These are phyloP conservation scores for Phalacrocorax pelagicus DNA, from an alignment of 2,113 vertebrate genomes.

Conservation along the genomic window DNA sequence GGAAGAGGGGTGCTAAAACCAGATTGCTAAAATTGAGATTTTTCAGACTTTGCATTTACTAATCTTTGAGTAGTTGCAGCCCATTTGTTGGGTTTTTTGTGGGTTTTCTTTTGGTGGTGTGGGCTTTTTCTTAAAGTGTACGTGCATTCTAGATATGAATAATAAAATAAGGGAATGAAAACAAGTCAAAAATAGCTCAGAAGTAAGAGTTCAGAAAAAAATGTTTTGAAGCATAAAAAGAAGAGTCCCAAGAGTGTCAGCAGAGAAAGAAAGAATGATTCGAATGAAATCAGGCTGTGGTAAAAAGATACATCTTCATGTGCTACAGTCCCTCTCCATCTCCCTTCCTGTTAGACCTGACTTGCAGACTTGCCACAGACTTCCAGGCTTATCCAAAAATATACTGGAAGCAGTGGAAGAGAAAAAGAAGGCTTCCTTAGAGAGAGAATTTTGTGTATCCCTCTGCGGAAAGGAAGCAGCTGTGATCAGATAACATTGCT, in stretches of 20 bases:
- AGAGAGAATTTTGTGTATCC: background rate
- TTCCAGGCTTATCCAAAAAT: background rate
- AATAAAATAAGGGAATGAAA: background rate
- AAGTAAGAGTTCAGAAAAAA: background rate
- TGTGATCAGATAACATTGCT: background rate
- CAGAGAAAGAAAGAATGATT: background rate
- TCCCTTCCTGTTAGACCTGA: background rate
- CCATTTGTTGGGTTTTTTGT: background rate
- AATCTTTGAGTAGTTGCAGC: background rate
- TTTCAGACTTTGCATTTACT: background rate
- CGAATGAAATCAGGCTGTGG: background rate
- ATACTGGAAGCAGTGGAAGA: background rate
- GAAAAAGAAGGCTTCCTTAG: background rate
- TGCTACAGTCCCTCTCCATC: background rate
- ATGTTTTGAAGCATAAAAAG: background rate
- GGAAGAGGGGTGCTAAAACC: background rate
- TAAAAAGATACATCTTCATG: background rate
- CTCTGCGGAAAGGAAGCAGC: background rate
- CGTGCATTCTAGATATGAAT: background rate
- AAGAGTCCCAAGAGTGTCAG: background rate
- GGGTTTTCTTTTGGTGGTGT: too few relatives aligned
- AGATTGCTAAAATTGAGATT: background rate
- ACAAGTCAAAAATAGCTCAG: background rate
- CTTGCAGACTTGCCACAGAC: fast-evolving
- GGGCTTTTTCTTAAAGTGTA: background rate